Conservation (phyloP, 2,888 invertebrate species). For the Lissocephala sabroskyi region DNA sequence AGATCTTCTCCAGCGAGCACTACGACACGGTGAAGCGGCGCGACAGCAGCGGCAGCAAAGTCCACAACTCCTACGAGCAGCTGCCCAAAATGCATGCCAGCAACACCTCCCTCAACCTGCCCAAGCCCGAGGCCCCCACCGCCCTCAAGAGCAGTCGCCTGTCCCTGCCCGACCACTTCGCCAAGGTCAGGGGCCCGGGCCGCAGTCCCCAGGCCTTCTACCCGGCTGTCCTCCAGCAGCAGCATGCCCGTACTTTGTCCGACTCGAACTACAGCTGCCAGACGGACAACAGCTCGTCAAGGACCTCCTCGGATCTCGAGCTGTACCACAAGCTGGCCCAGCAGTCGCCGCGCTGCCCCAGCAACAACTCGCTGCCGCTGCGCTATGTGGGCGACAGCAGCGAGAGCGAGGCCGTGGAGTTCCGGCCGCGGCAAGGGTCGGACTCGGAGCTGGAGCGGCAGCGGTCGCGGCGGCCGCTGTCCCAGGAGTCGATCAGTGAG, state of each 20-base stretch:
- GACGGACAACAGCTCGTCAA: slow-evolving; percentile 70
- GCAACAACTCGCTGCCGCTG: slow-evolving; percentile 65
- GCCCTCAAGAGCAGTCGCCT: slow-evolving; percentile 68
- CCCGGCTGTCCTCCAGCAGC: slow-evolving; percentile 57
- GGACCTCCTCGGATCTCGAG: slow-evolving; percentile 71
- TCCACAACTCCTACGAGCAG: slow-evolving; percentile 69
- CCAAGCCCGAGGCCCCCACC: slow-evolving; percentile 54
- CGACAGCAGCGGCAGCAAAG: slow-evolving; percentile 59
- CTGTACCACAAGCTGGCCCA: slow-evolving; percentile 70
- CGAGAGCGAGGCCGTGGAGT: slow-evolving; percentile 74
- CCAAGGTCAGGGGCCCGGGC: slow-evolving; percentile 50
- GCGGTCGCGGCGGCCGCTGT: slow-evolving; percentile 81
- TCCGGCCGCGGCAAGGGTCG: slow-evolving; percentile 71
- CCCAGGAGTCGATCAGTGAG: slow-evolving; percentile 82
- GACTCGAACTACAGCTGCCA: slow-evolving; percentile 72
- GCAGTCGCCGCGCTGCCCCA: slow-evolving; percentile 66
- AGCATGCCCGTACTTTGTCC: slow-evolving; percentile 68
- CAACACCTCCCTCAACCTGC: slow-evolving; percentile 67
- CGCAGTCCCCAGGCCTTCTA: slow-evolving; percentile 8
- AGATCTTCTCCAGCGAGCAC: slow-evolving; percentile 71
- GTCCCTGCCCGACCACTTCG: slow-evolving; percentile 71
- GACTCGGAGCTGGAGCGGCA: slow-evolving; percentile 76
- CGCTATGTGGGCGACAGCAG: slow-evolving; percentile 64
- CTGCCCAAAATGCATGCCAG: slow-evolving; percentile 71
- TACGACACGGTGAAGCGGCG: slow-evolving; percentile 71